phyloP scores from a whole-genome alignment of 2,113 vertebrate species.

The Podarcis raffonei region DNA sequence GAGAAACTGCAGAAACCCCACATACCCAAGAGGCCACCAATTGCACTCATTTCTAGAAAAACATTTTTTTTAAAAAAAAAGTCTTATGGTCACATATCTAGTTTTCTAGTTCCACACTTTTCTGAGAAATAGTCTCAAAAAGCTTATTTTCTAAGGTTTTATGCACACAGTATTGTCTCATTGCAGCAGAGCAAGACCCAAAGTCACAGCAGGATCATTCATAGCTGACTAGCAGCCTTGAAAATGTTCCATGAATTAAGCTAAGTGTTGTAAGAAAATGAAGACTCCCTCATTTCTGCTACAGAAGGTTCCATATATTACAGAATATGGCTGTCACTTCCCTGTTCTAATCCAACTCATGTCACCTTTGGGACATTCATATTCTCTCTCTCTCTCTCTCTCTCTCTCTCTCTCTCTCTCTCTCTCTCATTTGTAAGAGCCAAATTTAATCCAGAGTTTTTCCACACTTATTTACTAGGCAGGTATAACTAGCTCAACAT shows the following conservation, averaged over 20 bases:
- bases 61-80: neutral
- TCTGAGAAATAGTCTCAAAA: neutral
- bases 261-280: neutral
- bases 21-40: neutral
- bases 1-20: neutral
- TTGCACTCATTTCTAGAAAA: neutral
- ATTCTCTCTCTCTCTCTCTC: neutral
- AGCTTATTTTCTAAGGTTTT: neutral
- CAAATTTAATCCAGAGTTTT: neutral
- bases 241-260: neutral
- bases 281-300: neutral
- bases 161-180: neutral
- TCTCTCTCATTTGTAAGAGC: neutral
- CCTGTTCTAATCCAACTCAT: neutral
- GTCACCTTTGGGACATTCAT: rapidly evolving
- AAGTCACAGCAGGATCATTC: constrained; percentile 4
- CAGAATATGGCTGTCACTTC: neutral
- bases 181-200: neutral
- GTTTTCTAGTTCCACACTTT: neutral
- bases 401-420: neutral
- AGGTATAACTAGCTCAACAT: neutral
- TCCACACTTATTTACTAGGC: neutral
- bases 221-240: neutral
- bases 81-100: neutral
- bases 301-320: neutral